Percentiles rank a stretch among this genome's conserved stretches.
Conservation (phyloP, 37 sponge, comb jelly and placozoan genomes). For the Hexactinellida sp. region DNA sequence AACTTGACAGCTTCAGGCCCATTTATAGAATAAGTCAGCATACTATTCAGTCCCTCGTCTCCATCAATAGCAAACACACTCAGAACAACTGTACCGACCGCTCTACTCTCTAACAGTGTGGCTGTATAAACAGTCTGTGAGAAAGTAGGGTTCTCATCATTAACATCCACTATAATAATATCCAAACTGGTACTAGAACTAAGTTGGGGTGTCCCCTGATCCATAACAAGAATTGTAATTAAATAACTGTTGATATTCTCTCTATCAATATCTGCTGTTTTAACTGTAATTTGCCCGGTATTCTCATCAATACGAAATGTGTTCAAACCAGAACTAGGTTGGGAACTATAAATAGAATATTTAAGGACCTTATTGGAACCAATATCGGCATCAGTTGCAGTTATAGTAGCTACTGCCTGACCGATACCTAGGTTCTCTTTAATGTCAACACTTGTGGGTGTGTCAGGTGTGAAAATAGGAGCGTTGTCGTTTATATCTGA, state of each 20-base stretch:
- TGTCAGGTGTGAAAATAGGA: too few relatives aligned
- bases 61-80: neutral
- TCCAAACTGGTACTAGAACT: neutral
- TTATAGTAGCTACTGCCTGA: conserved; percentile 21
- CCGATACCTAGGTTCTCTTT: neutral
- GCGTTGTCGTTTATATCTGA: too few relatives aligned
- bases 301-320: too few relatives aligned
- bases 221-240: neutral
- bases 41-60: neutral
- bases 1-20: too few relatives aligned
- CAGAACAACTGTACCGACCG: neutral
- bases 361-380: neutral
- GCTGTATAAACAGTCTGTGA: neutral
- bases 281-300: neutral
- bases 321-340: too few relatives aligned
- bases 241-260: neutral
- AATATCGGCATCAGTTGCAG: conserved; percentile 45
- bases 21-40: neutral
- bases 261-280: neutral
- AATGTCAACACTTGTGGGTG: conserved; percentile 18
- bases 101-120: neutral
- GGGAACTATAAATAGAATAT: conserved; percentile 1
- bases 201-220: neutral
- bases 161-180: conserved; percentile 14
- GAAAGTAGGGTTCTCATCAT: conserved; percentile 16